Evolutionary conservation across 2,888 invertebrate genomes (phyloP), one percentile per base, ranked within the genome.

Genomic region (Norana najaformis): DNA sequence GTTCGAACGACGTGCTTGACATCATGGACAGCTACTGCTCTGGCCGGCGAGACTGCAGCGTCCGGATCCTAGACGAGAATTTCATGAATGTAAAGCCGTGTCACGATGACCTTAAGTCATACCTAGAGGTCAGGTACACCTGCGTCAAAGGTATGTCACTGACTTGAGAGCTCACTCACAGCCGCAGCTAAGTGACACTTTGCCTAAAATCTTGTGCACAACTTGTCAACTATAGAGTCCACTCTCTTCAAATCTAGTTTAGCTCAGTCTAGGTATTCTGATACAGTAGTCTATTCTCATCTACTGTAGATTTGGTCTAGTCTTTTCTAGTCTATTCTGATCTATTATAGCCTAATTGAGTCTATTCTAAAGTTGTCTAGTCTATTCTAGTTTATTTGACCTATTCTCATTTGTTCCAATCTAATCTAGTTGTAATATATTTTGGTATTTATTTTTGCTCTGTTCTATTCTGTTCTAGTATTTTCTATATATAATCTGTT

Each of bases 61-160:
- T 91, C 16, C 41, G 91, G 1, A 88, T 91, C 36, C 83, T 91
- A 8, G 91, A 91, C 88, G 91, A 91, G 39, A 91, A 90, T 83
- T 91, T 91, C 82, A 47, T 88, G 47, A 82, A 88, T 35, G 90
- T 91, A 30, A 90, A 91, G 90, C 91, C 91, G 20, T 91, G 91
- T 83, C 91, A 91, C 47, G 91, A 91, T 39, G 91, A 91, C 41
- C 91, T 91, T 88, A 91, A 91, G 88, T 91, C 91, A 30, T 91
- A 91, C 69, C 90, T 91, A 14, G 90, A 90, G 53, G 88, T 91
- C 36, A 47, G 18, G 69, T 91, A 91, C 89, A 37, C 37, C 39
- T 91, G 91, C 88, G 83, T 91, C n/a, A 47, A 53, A 47, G 90
- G 90, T 90, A 39, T 3, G 69, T 69, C n/a, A 2, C 85, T 36